These are phyloP conservation scores for Ceratosolen solmsi DNA, from an alignment of 1,140 invertebrate genomes.

Conservation along the genomic window DNA sequence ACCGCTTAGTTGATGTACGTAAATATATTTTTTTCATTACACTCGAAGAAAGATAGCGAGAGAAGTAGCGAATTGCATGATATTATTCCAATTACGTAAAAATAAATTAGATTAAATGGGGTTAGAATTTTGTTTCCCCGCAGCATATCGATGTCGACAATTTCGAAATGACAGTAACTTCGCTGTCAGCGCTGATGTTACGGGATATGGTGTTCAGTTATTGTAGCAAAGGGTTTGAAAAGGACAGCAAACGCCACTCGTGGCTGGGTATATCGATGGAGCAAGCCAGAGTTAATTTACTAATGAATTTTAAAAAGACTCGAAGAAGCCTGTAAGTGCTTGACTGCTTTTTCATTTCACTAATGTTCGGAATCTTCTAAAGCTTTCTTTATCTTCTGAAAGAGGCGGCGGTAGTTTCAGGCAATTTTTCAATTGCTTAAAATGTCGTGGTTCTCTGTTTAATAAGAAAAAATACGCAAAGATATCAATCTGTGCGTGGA, in stretches of 20 bases:
- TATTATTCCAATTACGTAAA: background rate
- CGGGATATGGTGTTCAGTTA: background rate
- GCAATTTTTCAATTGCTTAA: background rate
- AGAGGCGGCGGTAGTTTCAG: background rate
- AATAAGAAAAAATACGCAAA: background rate
- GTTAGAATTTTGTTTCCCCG: background rate
- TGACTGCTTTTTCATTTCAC: constrained; percentile 16
- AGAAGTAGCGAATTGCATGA: background rate
- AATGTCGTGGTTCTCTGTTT: background rate
- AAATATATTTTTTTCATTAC: background rate
- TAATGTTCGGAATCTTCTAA: background rate
- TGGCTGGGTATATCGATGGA: background rate
- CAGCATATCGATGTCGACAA: background rate
- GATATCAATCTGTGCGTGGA: background rate
- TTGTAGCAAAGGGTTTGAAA: background rate
- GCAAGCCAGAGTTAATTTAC: background rate
- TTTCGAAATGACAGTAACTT: background rate
- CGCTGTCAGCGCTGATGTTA: background rate
- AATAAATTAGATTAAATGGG: background rate
- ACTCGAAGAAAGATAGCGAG: background rate
- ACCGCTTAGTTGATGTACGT: background rate
- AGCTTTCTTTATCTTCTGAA: background rate
- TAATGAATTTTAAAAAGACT: constrained; percentile 19
- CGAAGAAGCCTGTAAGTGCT: background rate
- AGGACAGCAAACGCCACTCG: background rate